A percentile compares a stretch with the other conserved stretches of the same genome.
Conservation (phyloP, 2,113 vertebrate species). For the Mustelus asterias region DNA sequence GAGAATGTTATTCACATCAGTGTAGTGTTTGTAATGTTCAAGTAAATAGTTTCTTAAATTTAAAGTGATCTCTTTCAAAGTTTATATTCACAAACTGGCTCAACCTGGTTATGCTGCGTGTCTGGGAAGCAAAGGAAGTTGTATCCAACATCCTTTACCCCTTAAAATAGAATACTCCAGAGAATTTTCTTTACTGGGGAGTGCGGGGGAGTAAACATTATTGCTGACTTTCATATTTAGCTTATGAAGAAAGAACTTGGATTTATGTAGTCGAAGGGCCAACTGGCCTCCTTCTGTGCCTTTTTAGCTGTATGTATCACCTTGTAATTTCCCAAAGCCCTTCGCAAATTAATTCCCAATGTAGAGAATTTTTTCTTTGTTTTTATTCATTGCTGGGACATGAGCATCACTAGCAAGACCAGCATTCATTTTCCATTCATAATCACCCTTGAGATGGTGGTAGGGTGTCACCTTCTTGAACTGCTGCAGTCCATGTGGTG, state of each 20-base stretch:
- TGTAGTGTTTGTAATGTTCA: not conserved
- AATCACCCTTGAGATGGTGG: too few relatives aligned
- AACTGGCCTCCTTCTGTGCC: too few relatives aligned
- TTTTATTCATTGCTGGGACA: too few relatives aligned
- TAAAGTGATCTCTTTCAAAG: not conserved
- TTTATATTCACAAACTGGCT: not conserved
- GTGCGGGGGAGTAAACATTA: not conserved
- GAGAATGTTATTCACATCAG: not conserved
- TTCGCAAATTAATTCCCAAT: not conserved
- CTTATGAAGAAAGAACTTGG: too few relatives aligned
- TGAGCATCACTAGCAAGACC: too few relatives aligned
- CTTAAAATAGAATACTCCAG: not conserved
- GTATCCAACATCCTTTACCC: not conserved
- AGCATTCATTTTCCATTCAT: too few relatives aligned
- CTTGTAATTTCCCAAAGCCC: not conserved
- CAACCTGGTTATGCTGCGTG: not conserved
- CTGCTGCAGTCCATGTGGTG: too few relatives aligned
- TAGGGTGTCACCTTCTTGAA: too few relatives aligned
- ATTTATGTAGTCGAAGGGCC: too few relatives aligned
- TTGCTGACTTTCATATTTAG: not conserved
- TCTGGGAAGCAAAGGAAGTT: not conserved
- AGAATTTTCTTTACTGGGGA: not conserved
- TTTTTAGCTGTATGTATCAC: not conserved
- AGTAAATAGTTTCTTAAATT: not conserved
- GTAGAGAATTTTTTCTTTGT: not conserved